phyloP scores from a whole-genome alignment of 2,888 invertebrate genomes.

The Xestia rhomboidea region DNA sequence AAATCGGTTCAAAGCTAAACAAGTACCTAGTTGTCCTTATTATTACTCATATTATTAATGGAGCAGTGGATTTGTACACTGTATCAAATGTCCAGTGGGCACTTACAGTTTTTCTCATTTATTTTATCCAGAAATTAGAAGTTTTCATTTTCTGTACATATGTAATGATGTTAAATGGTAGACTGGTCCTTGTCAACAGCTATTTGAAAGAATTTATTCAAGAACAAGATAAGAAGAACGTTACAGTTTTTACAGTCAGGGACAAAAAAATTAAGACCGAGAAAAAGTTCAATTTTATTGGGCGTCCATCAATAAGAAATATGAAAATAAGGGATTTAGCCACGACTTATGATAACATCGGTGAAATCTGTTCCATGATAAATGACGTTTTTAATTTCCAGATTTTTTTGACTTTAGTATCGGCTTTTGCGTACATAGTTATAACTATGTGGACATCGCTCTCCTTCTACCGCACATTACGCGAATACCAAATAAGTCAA shows the following conservation, averaged over 20 bases:
- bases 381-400: slow-evolving; percentile 80
- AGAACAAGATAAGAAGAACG: slow-evolving; percentile 65
- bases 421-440: slow-evolving; percentile 78
- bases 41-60: slow-evolving; percentile 61
- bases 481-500: slow-evolving; percentile 52
- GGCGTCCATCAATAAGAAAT: slow-evolving; percentile 69
- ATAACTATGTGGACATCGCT: slow-evolving; percentile 78
- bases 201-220: slow-evolving; percentile 73
- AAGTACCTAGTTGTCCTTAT: slow-evolving; percentile 61
- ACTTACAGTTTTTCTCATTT: slow-evolving; percentile 64
- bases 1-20: slow-evolving; percentile 58
- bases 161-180: slow-evolving; percentile 71
- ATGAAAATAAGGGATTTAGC: slow-evolving; percentile 77
- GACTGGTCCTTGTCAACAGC: slow-evolving; percentile 75
- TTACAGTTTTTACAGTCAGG: slow-evolving; percentile 68
- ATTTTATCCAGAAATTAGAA: slow-evolving; percentile 75
- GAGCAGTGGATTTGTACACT: slow-evolving; percentile 61
- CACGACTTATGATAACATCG: slow-evolving; percentile 75
- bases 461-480: slow-evolving; percentile 69
- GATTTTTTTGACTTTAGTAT: slow-evolving; percentile 78
- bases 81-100: slow-evolving; percentile 44
- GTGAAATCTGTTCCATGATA: slow-evolving; percentile 73
- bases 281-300: slow-evolving; percentile 70
- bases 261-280: slow-evolving; percentile 59
- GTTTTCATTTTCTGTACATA: slow-evolving; percentile 74